Percentiles rank a stretch among this genome's conserved stretches.
phyloP scores from a whole-genome alignment of 1,140 invertebrate genomes.

The Centruroides vittatus region DNA sequence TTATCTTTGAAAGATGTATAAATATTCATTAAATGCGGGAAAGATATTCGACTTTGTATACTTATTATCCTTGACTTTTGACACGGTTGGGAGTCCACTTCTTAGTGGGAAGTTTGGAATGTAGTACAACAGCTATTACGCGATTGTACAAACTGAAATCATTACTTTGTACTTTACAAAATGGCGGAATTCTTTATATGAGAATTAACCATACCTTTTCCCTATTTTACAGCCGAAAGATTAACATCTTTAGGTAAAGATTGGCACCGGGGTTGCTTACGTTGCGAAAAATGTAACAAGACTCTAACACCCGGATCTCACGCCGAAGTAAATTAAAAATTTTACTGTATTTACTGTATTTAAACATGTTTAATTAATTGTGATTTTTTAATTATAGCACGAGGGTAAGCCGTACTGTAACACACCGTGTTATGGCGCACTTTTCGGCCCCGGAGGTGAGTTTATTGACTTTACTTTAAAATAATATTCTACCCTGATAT shows the following conservation, averaged over 20 bases:
- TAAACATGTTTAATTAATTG: too few relatives aligned
- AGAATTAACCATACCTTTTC: not conserved
- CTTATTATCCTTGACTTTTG: not conserved
- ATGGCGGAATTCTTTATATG: slow-evolving; percentile 7
- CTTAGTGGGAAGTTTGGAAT: not conserved
- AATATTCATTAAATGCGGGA: too few relatives aligned
- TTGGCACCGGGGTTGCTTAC: slow-evolving; percentile 56
- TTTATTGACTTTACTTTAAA: not conserved
- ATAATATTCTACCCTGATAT: too few relatives aligned
- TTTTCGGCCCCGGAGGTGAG: slow-evolving; percentile 54
- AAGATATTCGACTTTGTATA: not conserved
- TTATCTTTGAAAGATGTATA: too few relatives aligned
- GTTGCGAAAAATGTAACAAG: slow-evolving; percentile 64
- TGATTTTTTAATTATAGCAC: slow-evolving; percentile 32
- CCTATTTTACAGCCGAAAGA: slow-evolving; percentile 48
- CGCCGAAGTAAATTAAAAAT: slow-evolving; percentile 26
- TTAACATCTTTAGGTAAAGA: slow-evolving; percentile 63
- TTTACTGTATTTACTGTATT: too few relatives aligned
- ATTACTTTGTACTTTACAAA: slow-evolving; percentile 6
- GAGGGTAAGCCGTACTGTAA: slow-evolving; percentile 65
- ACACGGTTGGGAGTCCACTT: not conserved
- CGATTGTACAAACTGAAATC: slow-evolving; percentile 3
- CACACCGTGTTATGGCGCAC: slow-evolving; percentile 53
- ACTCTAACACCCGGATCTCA: slow-evolving; percentile 53
- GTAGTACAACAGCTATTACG: slow-evolving; percentile 7